Percentiles rank a stretch among this genome's conserved stretches.
Conservation (phyloP, 2,797 vertebrate species). For the Takifugu ocellatus region DNA sequence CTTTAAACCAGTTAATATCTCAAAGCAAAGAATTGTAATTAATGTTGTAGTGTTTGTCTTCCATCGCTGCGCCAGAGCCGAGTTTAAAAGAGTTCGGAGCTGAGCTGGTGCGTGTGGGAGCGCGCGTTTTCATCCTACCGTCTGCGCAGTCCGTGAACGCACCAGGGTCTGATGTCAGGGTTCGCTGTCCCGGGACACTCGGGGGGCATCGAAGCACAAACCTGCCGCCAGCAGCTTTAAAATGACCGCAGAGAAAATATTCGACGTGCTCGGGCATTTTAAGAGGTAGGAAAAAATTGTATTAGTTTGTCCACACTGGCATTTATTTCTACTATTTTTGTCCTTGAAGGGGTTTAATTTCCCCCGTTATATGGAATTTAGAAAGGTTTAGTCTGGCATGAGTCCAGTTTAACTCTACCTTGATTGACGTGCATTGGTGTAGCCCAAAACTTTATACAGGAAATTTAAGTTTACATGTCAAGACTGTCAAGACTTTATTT, state of each 20-base stretch:
- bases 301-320: too few relatives aligned
- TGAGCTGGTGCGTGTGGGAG: background rate
- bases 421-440: too few relatives aligned
- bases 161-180: conserved; percentile 12
- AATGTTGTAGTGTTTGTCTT: too few relatives aligned
- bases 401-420: too few relatives aligned
- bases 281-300: conserved; percentile 58
- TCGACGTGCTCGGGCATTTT: conserved; percentile 80
- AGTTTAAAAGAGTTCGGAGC: too few relatives aligned
- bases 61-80: too few relatives aligned
- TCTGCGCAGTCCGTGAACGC: conserved; percentile 24
- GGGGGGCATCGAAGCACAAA: background rate
- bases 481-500: background rate
- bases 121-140: background rate
- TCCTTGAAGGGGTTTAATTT: background rate
- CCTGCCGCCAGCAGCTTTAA: background rate
- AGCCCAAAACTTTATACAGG: too few relatives aligned
- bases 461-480: too few relatives aligned
- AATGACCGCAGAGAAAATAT: conserved; percentile 75
- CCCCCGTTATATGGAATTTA: too few relatives aligned
- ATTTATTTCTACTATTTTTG: background rate
- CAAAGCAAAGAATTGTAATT: too few relatives aligned
- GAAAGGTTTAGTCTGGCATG: too few relatives aligned
- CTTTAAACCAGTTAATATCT: too few relatives aligned
- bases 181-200: conserved; percentile 5